Evolutionary conservation across 1,140 invertebrate species (phyloP).

Genomic region (Acromyrmex charruanus): DNA sequence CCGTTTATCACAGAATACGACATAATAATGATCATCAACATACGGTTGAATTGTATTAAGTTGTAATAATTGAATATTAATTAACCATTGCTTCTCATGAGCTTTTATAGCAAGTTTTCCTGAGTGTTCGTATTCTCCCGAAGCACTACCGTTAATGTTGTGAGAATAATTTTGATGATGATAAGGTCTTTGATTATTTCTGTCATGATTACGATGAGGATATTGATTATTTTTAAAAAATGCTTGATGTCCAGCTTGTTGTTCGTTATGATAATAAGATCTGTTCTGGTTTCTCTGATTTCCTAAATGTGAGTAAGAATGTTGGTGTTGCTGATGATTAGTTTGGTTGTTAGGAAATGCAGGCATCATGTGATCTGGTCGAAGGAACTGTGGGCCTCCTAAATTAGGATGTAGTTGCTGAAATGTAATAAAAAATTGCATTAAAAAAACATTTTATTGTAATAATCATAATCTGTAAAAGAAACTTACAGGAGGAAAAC

Average conservation of each 20-base stretch:
- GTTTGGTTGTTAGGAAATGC: conserved; percentile 79
- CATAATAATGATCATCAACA: conserved; percentile 95
- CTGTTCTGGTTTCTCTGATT: conserved; percentile 83
- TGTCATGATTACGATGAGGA: conserved; percentile 81
- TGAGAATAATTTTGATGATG: conserved; percentile 78
- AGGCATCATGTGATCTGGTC: conserved; percentile 80
- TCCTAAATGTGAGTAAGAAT: conserved; percentile 81
- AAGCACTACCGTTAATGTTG: conserved; percentile 79
- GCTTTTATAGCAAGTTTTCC: conserved; percentile 93
- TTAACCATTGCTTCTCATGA: conserved; percentile 96
- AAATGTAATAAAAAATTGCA: background rate
- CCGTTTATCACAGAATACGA: conserved; percentile 86
- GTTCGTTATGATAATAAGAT: conserved; percentile 78
- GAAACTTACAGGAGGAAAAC: conserved; percentile 80
- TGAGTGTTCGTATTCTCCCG: conserved; percentile 90
- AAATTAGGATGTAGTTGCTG: conserved; percentile 80
- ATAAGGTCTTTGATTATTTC: conserved; percentile 80
- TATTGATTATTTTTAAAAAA: conserved; percentile 85
- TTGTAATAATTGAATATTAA: conserved; percentile 96
- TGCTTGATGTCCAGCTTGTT: conserved; percentile 80
- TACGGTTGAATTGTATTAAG: conserved; percentile 94
- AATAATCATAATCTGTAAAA: background rate
- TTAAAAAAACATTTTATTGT: conserved; percentile 9
- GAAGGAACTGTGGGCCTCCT: conserved; percentile 77
- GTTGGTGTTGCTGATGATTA: conserved; percentile 78